phyloP scores from a whole-genome alignment of 2,888 invertebrate species.

The Frankliniella intonsa region DNA sequence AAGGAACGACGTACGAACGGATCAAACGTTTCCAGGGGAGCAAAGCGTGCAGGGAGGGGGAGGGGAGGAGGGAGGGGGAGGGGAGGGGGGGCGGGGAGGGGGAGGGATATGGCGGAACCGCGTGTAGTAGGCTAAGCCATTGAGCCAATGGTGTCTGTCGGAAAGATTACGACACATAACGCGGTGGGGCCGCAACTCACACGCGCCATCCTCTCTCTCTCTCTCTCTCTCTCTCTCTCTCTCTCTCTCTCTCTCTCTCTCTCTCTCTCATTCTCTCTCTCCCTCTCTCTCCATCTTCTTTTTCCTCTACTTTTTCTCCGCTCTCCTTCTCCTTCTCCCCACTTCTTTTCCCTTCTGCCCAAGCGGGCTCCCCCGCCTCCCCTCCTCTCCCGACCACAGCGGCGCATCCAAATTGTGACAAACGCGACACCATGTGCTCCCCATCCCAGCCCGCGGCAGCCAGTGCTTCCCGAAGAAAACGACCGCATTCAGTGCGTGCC shows the following conservation, averaged over 20 bases:
- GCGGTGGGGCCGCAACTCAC: not conserved
- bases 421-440: not conserved
- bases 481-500: too few relatives aligned
- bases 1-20: not conserved
- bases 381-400: not conserved
- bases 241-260: not conserved
- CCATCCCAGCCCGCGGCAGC: too few relatives aligned
- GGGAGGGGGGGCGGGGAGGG: not conserved
- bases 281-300: not conserved
- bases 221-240: not conserved
- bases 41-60: not conserved
- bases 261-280: not conserved
- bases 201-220: not conserved
- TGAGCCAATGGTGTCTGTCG: conserved; percentile 22
- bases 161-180: conserved; percentile 19
- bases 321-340: not conserved
- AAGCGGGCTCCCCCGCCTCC: not conserved
- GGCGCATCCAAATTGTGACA: conserved; percentile 1
- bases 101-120: not conserved
- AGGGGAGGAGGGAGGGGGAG: not conserved
- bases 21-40: not conserved
- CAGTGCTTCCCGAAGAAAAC: too few relatives aligned
- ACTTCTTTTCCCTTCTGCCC: not conserved
- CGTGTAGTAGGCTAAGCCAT: conserved; percentile 12
- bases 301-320: not conserved